Conservation (phyloP, 2,888 invertebrate genomes). For the Andrena hattorfiana region DNA sequence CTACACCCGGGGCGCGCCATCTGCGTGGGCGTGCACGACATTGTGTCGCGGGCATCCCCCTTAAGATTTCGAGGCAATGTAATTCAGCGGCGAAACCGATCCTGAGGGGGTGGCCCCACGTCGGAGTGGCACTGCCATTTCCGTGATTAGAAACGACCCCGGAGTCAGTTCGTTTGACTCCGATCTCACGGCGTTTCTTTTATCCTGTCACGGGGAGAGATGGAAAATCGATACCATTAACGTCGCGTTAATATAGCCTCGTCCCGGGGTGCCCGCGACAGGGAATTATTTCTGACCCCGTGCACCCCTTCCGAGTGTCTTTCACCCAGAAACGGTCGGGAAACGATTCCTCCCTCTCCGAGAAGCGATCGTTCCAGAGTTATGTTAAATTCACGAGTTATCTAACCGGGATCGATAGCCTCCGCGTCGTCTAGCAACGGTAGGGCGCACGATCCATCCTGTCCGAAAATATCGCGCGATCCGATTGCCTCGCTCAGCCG, state of each 20-base stretch:
- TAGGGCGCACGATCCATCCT: not conserved
- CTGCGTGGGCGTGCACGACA: slow-evolving; percentile 80
- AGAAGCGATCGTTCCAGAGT: not conserved
- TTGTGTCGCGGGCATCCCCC: slow-evolving; percentile 76
- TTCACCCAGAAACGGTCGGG: not conserved
- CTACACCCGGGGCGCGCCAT: slow-evolving; percentile 77
- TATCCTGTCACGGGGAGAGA: not conserved
- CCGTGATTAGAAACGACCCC: slow-evolving; percentile 70
- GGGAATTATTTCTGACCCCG: not conserved
- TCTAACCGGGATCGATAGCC: slow-evolving; percentile 12
- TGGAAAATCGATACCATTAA: slow-evolving; percentile 51
- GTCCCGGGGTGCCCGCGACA: not conserved
- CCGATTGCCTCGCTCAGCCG: not conserved
- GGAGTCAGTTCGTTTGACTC: slow-evolving; percentile 56
- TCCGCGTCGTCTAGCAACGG: not conserved
- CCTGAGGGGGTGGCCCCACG: slow-evolving; percentile 61
- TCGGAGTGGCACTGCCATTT: slow-evolving; percentile 70
- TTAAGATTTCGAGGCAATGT: slow-evolving; percentile 74
- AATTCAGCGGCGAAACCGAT: slow-evolving; percentile 74
- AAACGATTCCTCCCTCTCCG: not conserved
- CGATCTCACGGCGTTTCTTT: slow-evolving; percentile 50
- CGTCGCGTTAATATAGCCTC: slow-evolving; percentile 38
- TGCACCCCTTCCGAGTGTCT: not conserved
- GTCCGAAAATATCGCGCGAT: slow-evolving; percentile 1
- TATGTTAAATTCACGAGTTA: slow-evolving; percentile 29